A percentile compares a stretch with the other conserved stretches of the same genome.
Evolutionary conservation across 2,113 vertebrate species (phyloP).

Genomic region (Penelope pileata): DNA sequence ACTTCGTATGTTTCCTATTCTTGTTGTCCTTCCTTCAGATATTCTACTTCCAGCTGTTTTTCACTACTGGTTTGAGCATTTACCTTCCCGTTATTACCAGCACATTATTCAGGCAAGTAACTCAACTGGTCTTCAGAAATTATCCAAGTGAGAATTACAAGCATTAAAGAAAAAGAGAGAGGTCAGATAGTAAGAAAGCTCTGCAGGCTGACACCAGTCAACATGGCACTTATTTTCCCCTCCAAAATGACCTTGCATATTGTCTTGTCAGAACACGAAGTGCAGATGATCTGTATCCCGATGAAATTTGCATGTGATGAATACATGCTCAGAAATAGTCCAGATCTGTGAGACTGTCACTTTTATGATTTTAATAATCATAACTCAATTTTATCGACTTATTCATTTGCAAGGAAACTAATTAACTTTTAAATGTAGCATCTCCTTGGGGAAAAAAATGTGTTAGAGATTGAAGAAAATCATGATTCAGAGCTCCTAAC

Average conservation of each 20-base stretch:
- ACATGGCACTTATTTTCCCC: background rate
- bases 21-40: background rate
- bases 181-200: background rate
- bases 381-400: slow-evolving; percentile 28
- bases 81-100: background rate
- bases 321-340: background rate
- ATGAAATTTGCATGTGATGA: background rate
- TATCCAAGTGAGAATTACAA: background rate
- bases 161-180: background rate
- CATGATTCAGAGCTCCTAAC: background rate
- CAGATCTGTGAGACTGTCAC: background rate
- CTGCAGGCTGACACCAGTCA: background rate
- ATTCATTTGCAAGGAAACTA: slow-evolving; percentile 33
- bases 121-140: background rate
- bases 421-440: slow-evolving; percentile 28
- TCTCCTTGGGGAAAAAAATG: background rate
- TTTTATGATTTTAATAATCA: slow-evolving; percentile 37
- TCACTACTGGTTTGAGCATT: background rate
- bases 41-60: background rate
- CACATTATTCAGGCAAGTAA: background rate
- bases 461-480: background rate
- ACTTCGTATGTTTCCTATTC: background rate
- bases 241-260: background rate
- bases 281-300: background rate
- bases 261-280: background rate